Percentiles rank a stretch among this genome's conserved stretches.
Conservation (phyloP, 2,888 invertebrate genomes). For the Myopa testacea region DNA sequence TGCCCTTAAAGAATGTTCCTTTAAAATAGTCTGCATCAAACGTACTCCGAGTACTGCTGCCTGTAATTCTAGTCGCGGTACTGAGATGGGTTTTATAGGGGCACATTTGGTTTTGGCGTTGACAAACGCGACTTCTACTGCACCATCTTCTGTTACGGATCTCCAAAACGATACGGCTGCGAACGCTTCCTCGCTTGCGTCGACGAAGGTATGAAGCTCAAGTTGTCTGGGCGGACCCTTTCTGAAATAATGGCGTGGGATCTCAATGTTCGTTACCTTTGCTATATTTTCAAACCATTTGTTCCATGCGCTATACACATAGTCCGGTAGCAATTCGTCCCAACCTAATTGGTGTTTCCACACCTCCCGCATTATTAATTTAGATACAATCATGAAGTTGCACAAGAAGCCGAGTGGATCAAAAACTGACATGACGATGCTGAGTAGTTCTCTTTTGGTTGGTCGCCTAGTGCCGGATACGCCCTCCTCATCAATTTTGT, state of each 20-base stretch:
- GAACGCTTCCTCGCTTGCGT: background rate
- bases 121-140: background rate
- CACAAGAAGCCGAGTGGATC: constrained; percentile 41
- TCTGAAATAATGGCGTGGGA: constrained; percentile 37
- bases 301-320: constrained; percentile 24
- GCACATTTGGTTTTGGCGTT: constrained; percentile 13
- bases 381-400: constrained; percentile 34
- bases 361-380: constrained; percentile 42
- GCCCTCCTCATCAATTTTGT: constrained; percentile 34
- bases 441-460: background rate
- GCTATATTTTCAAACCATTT: constrained; percentile 16
- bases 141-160: background rate
- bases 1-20: constrained; percentile 22
- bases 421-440: constrained; percentile 37
- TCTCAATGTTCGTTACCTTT: constrained; percentile 13
- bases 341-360: constrained; percentile 39
- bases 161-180: constrained; percentile 8
- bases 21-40: constrained; percentile 11
- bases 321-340: constrained; percentile 5
- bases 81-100: constrained; percentile 1
- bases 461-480: constrained; percentile 26
- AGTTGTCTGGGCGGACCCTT: background rate
- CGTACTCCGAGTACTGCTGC: constrained; percentile 40
- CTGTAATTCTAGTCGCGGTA: constrained; percentile 40
- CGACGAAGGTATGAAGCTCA: background rate